Evolutionary conservation across 1,140 invertebrate genomes (phyloP).

Genomic region (Manduca sexta): DNA sequence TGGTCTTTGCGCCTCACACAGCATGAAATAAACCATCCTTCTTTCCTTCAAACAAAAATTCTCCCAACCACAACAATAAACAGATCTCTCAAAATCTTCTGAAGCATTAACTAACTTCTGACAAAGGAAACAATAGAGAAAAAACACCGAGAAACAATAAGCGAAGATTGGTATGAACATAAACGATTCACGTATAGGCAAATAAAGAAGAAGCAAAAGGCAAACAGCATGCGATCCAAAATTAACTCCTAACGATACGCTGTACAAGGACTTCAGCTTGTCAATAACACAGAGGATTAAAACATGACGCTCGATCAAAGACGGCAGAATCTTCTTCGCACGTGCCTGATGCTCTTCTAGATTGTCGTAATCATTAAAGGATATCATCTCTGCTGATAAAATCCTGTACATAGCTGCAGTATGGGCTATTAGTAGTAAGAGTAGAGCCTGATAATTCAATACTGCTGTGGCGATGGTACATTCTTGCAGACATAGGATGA

Average conservation of each 20-base stretch:
- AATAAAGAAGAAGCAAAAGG: slow-evolving; percentile 45
- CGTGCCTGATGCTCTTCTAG: slow-evolving; percentile 10
- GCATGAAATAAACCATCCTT: slow-evolving; percentile 39
- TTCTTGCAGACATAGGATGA: slow-evolving; percentile 31
- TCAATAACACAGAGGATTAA: slow-evolving; percentile 30
- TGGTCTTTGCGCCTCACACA: slow-evolving; percentile 42
- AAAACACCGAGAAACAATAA: slow-evolving; percentile 51
- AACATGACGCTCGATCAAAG: slow-evolving; percentile 34
- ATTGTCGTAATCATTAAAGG: slow-evolving; percentile 20
- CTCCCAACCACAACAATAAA: slow-evolving; percentile 61
- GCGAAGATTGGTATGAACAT: slow-evolving; percentile 38
- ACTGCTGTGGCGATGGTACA: slow-evolving; percentile 29
- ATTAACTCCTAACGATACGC: slow-evolving; percentile 46
- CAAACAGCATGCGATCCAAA: slow-evolving; percentile 46
- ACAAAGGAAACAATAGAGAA: slow-evolving; percentile 55
- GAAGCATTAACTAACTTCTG: slow-evolving; percentile 47
- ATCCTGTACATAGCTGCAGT: slow-evolving; percentile 44
- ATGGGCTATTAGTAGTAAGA: slow-evolving; percentile 44
- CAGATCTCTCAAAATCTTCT: slow-evolving; percentile 36
- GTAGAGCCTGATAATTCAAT: slow-evolving; percentile 41
- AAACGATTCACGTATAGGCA: slow-evolving; percentile 39
- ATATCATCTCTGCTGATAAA: slow-evolving; percentile 39
- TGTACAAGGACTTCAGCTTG: slow-evolving; percentile 45
- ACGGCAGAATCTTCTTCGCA: slow-evolving; percentile 27
- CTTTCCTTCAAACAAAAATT: slow-evolving; percentile 42